phyloP scores from a whole-genome alignment of 1,140 invertebrate genomes.

The Aphidius gifuensis region DNA sequence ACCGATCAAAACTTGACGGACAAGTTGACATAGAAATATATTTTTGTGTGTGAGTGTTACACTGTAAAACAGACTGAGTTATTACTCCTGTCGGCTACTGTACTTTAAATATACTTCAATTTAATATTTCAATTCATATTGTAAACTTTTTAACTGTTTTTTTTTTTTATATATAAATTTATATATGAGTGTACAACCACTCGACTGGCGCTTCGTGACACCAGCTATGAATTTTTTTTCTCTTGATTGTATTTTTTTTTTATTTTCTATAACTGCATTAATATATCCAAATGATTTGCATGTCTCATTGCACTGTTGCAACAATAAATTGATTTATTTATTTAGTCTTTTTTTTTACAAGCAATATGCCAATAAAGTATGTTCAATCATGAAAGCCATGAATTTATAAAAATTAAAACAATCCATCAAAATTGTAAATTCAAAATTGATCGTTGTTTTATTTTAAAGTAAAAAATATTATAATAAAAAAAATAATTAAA shows the following conservation, averaged over 20 bases:
- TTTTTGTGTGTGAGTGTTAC: not conserved
- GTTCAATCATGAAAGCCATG: not conserved
- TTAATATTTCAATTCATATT: conserved; percentile 19
- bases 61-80: conserved; percentile 7
- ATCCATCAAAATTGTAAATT: too few relatives aligned
- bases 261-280: conserved; percentile 14
- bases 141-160: not conserved
- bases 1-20: conserved; percentile 5
- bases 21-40: not conserved
- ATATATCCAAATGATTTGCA: conserved; percentile 13
- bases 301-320: not conserved
- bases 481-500: not conserved
- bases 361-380: too few relatives aligned
- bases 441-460: too few relatives aligned
- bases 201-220: not conserved
- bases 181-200: not conserved
- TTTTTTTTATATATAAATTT: not conserved
- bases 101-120: conserved; percentile 19
- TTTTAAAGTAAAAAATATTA: not conserved
- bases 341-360: not conserved
- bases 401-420: not conserved
- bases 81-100: conserved; percentile 12
- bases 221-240: too few relatives aligned
- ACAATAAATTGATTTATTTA: not conserved
- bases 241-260: conserved; percentile 5